Conservation (phyloP, 35 echinoderm and acorn worm genomes). For the Strongylocentrotus purpuratus region DNA sequence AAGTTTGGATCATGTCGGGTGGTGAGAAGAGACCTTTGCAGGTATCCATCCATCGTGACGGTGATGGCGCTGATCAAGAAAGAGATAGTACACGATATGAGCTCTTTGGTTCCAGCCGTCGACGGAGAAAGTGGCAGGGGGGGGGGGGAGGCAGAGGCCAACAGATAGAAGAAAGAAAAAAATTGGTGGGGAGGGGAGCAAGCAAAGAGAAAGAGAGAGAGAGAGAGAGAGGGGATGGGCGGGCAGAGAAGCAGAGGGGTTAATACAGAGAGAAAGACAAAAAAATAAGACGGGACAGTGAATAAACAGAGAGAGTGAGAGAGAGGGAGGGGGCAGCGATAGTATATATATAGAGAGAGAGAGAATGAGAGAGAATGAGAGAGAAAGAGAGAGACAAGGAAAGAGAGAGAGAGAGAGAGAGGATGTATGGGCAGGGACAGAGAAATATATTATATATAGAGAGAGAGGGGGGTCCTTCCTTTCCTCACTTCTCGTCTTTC, state of each 20-base stretch:
- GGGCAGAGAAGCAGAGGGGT: neutral
- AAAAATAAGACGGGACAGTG: neutral
- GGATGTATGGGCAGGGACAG: neutral
- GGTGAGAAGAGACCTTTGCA: too few relatives aligned
- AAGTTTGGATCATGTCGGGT: too few relatives aligned
- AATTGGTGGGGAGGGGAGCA: neutral
- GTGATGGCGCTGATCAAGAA: neutral
- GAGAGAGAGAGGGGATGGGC: neutral
- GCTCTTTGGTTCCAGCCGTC: too few relatives aligned
- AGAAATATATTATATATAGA: too few relatives aligned
- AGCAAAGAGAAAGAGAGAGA: neutral
- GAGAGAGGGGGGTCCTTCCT: too few relatives aligned
- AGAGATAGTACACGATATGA: too few relatives aligned
- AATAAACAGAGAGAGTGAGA: neutral
- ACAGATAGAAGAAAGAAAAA: neutral
- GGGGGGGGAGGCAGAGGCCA: too few relatives aligned
- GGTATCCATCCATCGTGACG: neutral
- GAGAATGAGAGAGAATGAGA: neutral
- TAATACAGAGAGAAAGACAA: neutral
- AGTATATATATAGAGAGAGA: neutral
- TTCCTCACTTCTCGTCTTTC: too few relatives aligned
- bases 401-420: conserved; percentile 13
- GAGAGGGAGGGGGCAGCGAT: neutral
- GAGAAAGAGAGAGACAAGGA: neutral
- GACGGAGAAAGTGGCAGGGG: too few relatives aligned